A percentile compares a stretch with the other conserved stretches of the same genome.
Evolutionary conservation across 2,888 invertebrate species (phyloP).

Genomic region (Catonia carolina): DNA sequence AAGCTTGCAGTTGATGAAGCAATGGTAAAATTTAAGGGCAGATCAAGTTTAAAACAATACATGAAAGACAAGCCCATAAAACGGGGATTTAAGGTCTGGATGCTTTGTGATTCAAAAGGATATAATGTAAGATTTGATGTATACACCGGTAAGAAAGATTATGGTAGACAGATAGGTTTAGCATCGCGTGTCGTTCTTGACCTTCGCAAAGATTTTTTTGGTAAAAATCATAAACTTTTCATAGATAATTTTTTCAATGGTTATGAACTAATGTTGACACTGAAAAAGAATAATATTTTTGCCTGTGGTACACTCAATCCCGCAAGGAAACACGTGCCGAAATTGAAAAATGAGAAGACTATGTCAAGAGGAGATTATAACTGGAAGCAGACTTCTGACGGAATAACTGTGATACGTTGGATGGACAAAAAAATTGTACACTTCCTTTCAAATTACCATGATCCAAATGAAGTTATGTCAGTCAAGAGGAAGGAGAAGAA

Average conservation of each 20-base stretch:
- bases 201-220: constrained; percentile 2
- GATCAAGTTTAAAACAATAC: neutral
- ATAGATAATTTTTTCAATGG: constrained; percentile 6
- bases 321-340: neutral
- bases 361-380: constrained; percentile 1
- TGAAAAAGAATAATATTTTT: constrained; percentile 10
- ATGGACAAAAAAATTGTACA: constrained; percentile 7
- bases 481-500: constrained; percentile 15
- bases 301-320: constrained; percentile 6
- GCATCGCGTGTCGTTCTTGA: constrained; percentile 3
- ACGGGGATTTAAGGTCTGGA: neutral
- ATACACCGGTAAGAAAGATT: neutral
- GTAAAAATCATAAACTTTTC: constrained; percentile 4
- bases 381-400: neutral
- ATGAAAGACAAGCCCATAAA: no score
- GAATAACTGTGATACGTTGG: constrained; percentile 1
- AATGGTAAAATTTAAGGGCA: neutral
- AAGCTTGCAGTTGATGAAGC: neutral
- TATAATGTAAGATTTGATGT: neutral
- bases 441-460: constrained; percentile 9
- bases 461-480: neutral
- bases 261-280: neutral
- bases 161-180: neutral
- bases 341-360: neutral
- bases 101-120: neutral